A percentile compares a stretch with the other conserved stretches of the same genome.
phyloP scores from a whole-genome alignment of 2,888 invertebrate species.

The Pachymerium ferrugineum region DNA sequence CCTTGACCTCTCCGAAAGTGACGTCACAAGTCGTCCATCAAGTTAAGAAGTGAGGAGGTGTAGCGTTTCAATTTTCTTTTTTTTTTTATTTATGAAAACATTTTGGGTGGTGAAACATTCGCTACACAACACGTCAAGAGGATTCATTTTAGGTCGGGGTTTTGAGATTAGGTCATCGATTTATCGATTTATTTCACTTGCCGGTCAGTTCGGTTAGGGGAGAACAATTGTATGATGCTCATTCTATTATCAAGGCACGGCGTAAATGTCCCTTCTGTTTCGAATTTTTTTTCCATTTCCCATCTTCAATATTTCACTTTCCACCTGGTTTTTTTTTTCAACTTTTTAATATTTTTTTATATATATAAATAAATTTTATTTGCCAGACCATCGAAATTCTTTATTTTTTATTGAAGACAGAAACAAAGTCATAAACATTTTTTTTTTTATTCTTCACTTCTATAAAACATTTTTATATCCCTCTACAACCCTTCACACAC shows the following conservation, averaged over 20 bases:
- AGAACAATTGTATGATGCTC: slow-evolving; percentile 22
- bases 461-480: neutral
- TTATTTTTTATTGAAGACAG: neutral
- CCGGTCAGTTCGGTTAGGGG: neutral
- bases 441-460: neutral
- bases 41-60: neutral
- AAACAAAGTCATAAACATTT: slow-evolving; percentile 12
- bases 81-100: neutral
- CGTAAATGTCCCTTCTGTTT: slow-evolving; percentile 4
- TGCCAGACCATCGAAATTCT: slow-evolving; percentile 19
- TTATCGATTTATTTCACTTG: slow-evolving; percentile 30
- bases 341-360: neutral
- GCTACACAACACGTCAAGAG: no score
- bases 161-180: slow-evolving; percentile 19
- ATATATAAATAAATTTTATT: neutral
- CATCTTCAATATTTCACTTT: slow-evolving; percentile 10
- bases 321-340: neutral
- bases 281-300: neutral
- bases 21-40: slow-evolving; percentile 22
- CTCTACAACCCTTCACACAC: neutral
- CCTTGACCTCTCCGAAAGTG: slow-evolving; percentile 16
- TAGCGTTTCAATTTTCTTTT: neutral
- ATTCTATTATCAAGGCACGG: slow-evolving; percentile 13
- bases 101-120: neutral
- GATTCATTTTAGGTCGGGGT: no score